These are phyloP conservation scores for Eristalis intricaria DNA, from an alignment of 2,888 invertebrate species.

Conservation along the genomic window DNA sequence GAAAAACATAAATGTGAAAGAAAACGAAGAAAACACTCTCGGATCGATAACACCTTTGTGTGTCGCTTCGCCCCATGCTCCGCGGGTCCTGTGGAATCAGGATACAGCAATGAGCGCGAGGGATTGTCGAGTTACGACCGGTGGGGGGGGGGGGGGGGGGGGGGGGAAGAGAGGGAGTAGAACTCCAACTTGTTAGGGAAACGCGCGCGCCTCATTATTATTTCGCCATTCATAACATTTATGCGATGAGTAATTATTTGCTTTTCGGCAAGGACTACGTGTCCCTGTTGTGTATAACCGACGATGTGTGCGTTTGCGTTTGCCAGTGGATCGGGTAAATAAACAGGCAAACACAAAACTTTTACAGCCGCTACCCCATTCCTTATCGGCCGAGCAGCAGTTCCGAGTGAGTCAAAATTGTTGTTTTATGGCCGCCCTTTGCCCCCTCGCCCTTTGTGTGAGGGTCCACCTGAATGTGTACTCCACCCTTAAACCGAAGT, in stretches of 20 bases:
- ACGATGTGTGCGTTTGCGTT: constrained; percentile 6
- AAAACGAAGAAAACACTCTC: constrained; percentile 17
- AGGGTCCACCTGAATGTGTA: constrained; percentile 16
- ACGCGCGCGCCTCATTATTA: constrained; percentile 57
- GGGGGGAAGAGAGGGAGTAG: too few relatives aligned
- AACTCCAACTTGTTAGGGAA: constrained; percentile 43
- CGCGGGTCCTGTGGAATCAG: background rate
- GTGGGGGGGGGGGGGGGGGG: too few relatives aligned
- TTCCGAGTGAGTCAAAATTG: constrained; percentile 25
- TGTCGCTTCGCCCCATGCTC: constrained; percentile 8
- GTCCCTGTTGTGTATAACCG: constrained; percentile 35
- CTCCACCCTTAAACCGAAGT: background rate
- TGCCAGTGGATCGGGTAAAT: constrained; percentile 35
- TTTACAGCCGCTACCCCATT: constrained; percentile 32
- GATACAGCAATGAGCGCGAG: background rate
- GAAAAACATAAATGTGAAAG: constrained; percentile 1
- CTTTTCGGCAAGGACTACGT: constrained; percentile 60
- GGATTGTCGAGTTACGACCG: background rate
- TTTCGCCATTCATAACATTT: constrained; percentile 63
- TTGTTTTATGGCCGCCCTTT: constrained; percentile 30
- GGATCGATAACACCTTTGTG: constrained; percentile 63
- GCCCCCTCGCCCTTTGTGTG: constrained; percentile 1
- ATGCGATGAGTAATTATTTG: constrained; percentile 69
- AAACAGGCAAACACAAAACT: constrained; percentile 54
- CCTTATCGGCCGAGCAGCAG: constrained; percentile 44